A percentile compares a stretch with the other conserved stretches of the same genome.
These are phyloP conservation scores for Phymorhynchus buccinoides DNA, from an alignment of 1,140 invertebrate species.

Conservation along the genomic window DNA sequence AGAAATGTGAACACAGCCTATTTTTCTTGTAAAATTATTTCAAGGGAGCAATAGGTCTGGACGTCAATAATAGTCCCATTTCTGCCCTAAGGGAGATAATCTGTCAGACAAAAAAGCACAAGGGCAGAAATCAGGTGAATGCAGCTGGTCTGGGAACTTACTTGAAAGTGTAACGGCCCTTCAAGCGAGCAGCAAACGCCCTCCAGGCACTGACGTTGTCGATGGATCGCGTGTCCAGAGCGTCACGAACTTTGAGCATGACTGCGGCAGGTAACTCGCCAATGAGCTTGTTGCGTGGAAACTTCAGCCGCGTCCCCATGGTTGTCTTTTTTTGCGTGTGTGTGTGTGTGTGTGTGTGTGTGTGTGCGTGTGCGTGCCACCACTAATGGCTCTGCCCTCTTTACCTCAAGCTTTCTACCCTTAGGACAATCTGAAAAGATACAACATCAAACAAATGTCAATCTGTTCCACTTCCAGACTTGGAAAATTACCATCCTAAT, in stretches of 20 bases:
- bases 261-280: slow-evolving; percentile 44
- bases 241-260: slow-evolving; percentile 43
- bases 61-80: too few relatives aligned
- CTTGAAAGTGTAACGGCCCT: background rate
- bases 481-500: too few relatives aligned
- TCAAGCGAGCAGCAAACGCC: slow-evolving; percentile 7
- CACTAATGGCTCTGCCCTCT: background rate
- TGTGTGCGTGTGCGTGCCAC: background rate
- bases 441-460: too few relatives aligned
- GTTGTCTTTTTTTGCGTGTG: background rate
- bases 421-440: background rate
- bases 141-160: background rate
- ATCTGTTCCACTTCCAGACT: too few relatives aligned
- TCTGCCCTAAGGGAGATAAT: too few relatives aligned
- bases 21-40: too few relatives aligned
- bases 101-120: too few relatives aligned
- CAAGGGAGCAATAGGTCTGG: too few relatives aligned
- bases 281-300: slow-evolving; percentile 37
- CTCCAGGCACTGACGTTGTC: slow-evolving; percentile 28
- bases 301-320: slow-evolving; percentile 14
- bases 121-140: too few relatives aligned
- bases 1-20: too few relatives aligned
- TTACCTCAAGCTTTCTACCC: background rate
- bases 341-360: too few relatives aligned
- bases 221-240: slow-evolving; percentile 35